phyloP scores from a whole-genome alignment of 35 echinoderm and acorn worm genomes.

The Patiria miniata region DNA sequence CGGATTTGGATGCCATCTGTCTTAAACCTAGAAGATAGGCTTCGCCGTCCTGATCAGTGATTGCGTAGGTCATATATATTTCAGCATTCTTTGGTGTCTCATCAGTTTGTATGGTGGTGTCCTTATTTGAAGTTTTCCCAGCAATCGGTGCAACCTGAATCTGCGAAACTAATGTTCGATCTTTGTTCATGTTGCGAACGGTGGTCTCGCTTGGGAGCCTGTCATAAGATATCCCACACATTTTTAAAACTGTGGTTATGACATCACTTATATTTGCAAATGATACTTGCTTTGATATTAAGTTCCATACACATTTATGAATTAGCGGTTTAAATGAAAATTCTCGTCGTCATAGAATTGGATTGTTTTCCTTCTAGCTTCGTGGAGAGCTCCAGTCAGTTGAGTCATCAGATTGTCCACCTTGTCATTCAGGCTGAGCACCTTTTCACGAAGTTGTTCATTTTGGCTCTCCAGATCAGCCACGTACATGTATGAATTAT shows the following conservation, averaged over 20 bases:
- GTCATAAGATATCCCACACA: background rate
- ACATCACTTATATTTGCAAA: slow-evolving; percentile 34
- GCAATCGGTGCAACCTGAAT: background rate
- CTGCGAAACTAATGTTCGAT: slow-evolving; percentile 15
- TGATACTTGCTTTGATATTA: slow-evolving; percentile 1
- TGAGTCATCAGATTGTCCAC: background rate
- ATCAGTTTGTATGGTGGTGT: slow-evolving; percentile 26
- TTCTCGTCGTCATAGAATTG: background rate
- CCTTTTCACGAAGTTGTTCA: background rate
- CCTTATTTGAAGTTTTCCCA: background rate
- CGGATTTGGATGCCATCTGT: slow-evolving; percentile 38
- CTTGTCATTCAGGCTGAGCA: background rate
- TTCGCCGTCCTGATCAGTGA: slow-evolving; percentile 25
- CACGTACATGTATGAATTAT: background rate
- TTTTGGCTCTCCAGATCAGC: background rate
- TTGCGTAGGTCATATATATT: slow-evolving; percentile 37
- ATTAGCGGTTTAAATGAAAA: background rate
- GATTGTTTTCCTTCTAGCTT: background rate
- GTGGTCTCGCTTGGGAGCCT: background rate
- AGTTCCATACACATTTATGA: slow-evolving; percentile 37
- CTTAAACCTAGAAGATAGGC: slow-evolving; percentile 19
- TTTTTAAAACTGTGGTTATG: background rate
- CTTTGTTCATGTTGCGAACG: slow-evolving; percentile 36
- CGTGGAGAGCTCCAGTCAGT: background rate
- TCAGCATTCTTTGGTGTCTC: slow-evolving; percentile 24